These are phyloP conservation scores for Glyptemys insculpta DNA, from an alignment of 2,797 vertebrate species.

Conservation along the genomic window DNA sequence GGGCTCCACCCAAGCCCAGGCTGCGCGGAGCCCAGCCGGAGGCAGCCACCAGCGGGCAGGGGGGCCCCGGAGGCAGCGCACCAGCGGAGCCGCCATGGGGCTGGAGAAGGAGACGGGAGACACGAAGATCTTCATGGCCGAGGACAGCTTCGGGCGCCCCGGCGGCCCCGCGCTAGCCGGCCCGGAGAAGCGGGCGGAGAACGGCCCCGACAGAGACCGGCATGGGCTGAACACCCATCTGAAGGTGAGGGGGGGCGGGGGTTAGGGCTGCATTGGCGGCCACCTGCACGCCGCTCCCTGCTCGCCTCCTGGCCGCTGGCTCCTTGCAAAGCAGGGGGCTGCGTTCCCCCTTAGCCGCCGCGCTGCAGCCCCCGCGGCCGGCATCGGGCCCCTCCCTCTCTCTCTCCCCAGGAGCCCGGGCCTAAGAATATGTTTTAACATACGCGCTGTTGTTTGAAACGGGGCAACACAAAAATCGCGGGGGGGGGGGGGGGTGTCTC, in stretches of 20 bases:
- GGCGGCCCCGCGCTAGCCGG: slow-evolving; percentile 71
- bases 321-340: background rate
- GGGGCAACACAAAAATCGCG: too few relatives aligned
- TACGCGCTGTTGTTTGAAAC: background rate
- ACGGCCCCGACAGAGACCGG: slow-evolving; percentile 85
- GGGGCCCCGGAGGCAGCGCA: slow-evolving; percentile 10
- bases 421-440: background rate
- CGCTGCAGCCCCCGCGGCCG: too few relatives aligned
- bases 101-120: slow-evolving; percentile 90
- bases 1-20: background rate
- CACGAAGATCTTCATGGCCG: slow-evolving; percentile 87
- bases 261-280: too few relatives aligned
- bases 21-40: background rate
- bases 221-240: slow-evolving; percentile 87
- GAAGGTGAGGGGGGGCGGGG: slow-evolving; percentile 80
- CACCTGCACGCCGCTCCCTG: background rate
- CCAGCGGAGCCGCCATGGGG: slow-evolving; percentile 83
- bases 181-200: slow-evolving; percentile 73
- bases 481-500: too few relatives aligned
- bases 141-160: slow-evolving; percentile 74
- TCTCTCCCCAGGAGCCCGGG: background rate
- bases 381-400: too few relatives aligned
- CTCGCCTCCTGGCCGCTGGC: background rate
- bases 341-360: background rate
- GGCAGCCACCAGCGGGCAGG: slow-evolving; percentile 23